phyloP scores from a whole-genome alignment of 2,113 vertebrate species.

The Naja naja region DNA sequence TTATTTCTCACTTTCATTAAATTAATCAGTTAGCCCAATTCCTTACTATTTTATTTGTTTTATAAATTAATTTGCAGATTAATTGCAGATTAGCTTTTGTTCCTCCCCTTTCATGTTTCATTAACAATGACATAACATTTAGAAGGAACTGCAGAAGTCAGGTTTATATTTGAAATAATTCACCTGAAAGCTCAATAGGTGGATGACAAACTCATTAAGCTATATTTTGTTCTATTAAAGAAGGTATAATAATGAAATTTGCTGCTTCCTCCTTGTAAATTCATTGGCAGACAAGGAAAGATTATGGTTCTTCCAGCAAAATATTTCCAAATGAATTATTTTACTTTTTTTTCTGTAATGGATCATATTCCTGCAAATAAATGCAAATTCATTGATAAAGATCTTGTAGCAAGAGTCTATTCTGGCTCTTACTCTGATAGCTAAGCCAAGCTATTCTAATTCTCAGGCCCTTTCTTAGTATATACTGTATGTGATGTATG shows the following conservation, averaged over 20 bases:
- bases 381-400: neutral
- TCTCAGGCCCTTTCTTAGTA: neutral
- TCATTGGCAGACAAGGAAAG: neutral
- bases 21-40: neutral
- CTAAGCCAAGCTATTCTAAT: neutral
- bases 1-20: neutral
- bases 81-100: neutral
- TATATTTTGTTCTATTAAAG: neutral
- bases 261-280: neutral
- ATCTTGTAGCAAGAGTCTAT: neutral
- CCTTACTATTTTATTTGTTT: neutral
- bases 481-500: neutral
- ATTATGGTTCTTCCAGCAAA: neutral
- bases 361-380: neutral
- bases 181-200: neutral
- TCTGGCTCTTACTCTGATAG: neutral
- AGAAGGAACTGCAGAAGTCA: neutral
- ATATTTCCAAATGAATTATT: neutral
- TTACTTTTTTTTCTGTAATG: neutral
- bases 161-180: neutral
- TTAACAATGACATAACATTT: neutral
- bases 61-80: neutral
- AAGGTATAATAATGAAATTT: neutral
- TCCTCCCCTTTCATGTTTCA: neutral
- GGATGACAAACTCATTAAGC: neutral